phyloP scores from a whole-genome alignment of 2,113 vertebrate species.

The Scartelaos histophorus region DNA sequence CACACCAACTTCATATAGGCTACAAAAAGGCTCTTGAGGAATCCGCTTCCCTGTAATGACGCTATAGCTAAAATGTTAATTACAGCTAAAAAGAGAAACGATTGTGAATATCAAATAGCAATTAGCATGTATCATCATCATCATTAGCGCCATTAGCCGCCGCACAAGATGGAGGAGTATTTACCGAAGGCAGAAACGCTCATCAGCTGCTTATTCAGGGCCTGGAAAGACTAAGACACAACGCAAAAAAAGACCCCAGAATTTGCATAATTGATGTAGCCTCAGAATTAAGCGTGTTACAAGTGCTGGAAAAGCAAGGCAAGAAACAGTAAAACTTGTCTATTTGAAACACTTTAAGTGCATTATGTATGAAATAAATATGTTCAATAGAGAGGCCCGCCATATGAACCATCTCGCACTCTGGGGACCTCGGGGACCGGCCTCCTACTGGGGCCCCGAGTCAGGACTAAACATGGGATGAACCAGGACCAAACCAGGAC shows the following conservation, averaged over 20 bases:
- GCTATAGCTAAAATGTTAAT: constrained; percentile 71
- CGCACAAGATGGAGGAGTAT: constrained; percentile 68
- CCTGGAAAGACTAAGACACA: constrained; percentile 44
- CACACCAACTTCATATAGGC: background rate
- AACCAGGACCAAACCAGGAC: too few species aligned
- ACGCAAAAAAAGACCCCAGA: constrained; percentile 24
- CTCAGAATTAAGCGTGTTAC: constrained; percentile 42
- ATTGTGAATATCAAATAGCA: constrained; percentile 73
- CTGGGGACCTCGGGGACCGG: too few species aligned
- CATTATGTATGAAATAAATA: background rate
- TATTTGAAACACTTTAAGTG: background rate
- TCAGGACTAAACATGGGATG: too few species aligned
- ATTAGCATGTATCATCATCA: constrained; percentile 74
- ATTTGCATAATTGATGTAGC: constrained; percentile 60
- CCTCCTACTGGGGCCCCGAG: too few species aligned
- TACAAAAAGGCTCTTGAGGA: constrained; percentile 17
- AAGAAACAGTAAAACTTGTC: constrained; percentile 1
- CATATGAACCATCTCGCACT: too few species aligned
- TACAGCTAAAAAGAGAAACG: constrained; percentile 68
- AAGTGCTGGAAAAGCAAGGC: constrained; percentile 20
- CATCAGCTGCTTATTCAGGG: constrained; percentile 67
- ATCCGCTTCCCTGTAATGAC: constrained; percentile 50
- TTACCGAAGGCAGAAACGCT: constrained; percentile 58
- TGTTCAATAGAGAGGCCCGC: background rate
- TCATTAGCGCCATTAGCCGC: constrained; percentile 68